Conservation (phyloP, 1,140 invertebrate species). For the Amyelois transitella region DNA sequence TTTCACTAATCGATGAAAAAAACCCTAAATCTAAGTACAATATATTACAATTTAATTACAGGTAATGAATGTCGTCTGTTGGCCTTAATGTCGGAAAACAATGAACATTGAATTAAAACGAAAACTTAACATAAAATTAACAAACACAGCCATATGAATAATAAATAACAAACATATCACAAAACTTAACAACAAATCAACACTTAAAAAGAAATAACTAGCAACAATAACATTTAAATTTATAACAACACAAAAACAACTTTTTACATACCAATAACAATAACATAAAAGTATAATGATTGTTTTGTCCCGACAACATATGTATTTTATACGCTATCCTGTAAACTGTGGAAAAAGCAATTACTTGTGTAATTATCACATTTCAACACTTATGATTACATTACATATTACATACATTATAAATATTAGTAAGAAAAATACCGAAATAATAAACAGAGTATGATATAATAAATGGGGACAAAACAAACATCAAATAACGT, state of each 20-base stretch:
- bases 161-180: constrained; percentile 48
- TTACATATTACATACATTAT: too few relatives aligned
- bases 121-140: constrained; percentile 73
- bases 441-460: neutral
- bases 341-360: constrained; percentile 1
- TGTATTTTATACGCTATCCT: neutral
- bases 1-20: constrained; percentile 47
- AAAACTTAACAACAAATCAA: constrained; percentile 67
- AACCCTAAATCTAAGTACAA: constrained; percentile 23
- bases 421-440: neutral
- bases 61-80: constrained; percentile 9
- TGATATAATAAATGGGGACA: constrained; percentile 30
- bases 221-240: constrained; percentile 24
- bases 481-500: constrained; percentile 36
- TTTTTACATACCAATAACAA: constrained; percentile 30
- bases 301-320: constrained; percentile 40
- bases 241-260: neutral
- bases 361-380: neutral
- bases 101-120: constrained; percentile 59
- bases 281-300: constrained; percentile 44
- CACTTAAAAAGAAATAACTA: constrained; percentile 61
- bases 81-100: constrained; percentile 67
- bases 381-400: neutral
- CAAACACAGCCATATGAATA: constrained; percentile 64
- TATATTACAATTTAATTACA: constrained; percentile 18